Base-by-base conservation (phyloP, 2,888 invertebrate species). In the Cheilosia urbana region DNA sequence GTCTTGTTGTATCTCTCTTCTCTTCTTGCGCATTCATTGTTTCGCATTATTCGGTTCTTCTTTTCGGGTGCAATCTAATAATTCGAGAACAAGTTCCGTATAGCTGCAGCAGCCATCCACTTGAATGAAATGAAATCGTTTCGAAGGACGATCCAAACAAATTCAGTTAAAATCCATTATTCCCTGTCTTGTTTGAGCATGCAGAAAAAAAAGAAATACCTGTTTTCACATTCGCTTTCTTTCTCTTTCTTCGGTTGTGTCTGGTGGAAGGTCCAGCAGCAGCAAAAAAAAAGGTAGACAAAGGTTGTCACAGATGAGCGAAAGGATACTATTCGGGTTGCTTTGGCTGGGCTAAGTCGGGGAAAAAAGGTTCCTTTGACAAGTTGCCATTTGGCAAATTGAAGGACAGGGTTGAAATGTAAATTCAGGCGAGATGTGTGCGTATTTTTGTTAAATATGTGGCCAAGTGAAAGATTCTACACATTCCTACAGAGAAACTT, bases 91-190 rank as follows among this genome's bases (percentile, higher is more conserved):
- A 80, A 57, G 84, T 84, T 79, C 75, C 13, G 9, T 5, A 17
- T 42, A 42, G 58, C 51, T 66, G 66, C 24, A 62, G 73, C 79
- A 79, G 65, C 69, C 69, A 82, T 81, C 76, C 85, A 85, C 85
- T 85, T 85, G 85, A 85, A 85, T 66, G 69, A 80, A 81, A 77
- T 72, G 76, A 80, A 71, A 66, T 75, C 76, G 60, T 66, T 85
- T 65, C 66, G 49, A 71, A 71, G 76, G 85, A 78, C 57, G 75
- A 75, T 71, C 65, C 79, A 79, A 79, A 76, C 55, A 65, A 76
- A 40, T 84, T 68, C 80, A 60, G 80, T 80, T 84, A 75, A 80
- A 84, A 85, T 76, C 66, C 60, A 85, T 81, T 72, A 66, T 85
- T 66, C 58, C 57, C 34, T 17, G 45, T 75, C 60, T 58, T 66